Evolutionary conservation across 1,140 invertebrate genomes (phyloP), one percentile per base, ranked within the genome.

Genomic region (Drosophila kanapiae): DNA sequence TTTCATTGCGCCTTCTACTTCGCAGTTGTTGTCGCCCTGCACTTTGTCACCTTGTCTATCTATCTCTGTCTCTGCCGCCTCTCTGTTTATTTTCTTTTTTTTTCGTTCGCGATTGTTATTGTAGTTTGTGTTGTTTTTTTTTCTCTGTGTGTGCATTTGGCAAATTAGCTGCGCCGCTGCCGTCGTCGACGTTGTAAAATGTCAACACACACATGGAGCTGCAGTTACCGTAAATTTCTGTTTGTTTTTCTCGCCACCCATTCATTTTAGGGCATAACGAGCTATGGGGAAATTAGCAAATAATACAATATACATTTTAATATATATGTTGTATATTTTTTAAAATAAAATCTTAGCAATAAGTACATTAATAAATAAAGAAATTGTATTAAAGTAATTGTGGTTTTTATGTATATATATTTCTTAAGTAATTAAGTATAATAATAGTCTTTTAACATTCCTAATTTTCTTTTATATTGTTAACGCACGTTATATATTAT

Each of bases 121-220:
- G 10, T 56, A 23, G 23, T 23, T 1, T 23, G 23, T 27, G 29
- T 27, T 4, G 8, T 23, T 42, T 29, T 42, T 47, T 43, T 29
- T 63, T 53, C 23, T 31, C 56, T 56, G 51, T 38, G 60, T 82
- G 68, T 83, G 64, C 81, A 83, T 79, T 83, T 75, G 38, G 70
- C 75, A 70, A 79, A 70, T 79, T 83, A 72, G 68, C 63, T 74
- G 29, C 54, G 40, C 57, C 45, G 33, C 76, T 23, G 42, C 11
- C 49, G 18, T 45, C 49, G 61, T 48, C 59, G 42, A 65, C 77
- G 49, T 53, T 58, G 65, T 70, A 68, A 71, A 84, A 76, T 80
- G 76, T 76, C 76, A 84, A 75, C 80, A 75, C 80, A 78, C 80
- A 78, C 60, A 23, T 23, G 23, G 58, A 71, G 58, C 69, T 45